Evolutionary conservation across 2,113 vertebrate species (phyloP), one percentile per base, ranked within the genome.

Genomic region (Anas platyrhynchos): DNA sequence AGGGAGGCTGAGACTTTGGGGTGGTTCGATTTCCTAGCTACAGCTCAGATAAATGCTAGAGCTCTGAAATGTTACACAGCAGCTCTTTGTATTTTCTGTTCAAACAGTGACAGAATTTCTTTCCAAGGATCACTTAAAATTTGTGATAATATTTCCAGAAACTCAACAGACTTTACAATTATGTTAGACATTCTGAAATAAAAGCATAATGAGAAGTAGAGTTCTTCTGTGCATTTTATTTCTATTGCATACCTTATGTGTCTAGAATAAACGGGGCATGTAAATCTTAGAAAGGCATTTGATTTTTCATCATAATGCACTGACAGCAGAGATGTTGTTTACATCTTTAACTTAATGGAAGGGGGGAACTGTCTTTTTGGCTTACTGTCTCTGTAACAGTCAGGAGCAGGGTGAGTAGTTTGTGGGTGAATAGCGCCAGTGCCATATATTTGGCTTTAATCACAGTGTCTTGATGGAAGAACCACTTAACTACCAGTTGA

Each of bases 51-150:
- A 92, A 92, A 32, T 93, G 41, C 41, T 41, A 13, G 12, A 41
- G 41, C 41, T 90, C 68, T 91, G 67, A 74, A 96, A 41, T 36
- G 21, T 62, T 94, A 46, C 81, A 80, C 18, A 86, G 56, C 38
- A 75, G 43, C 69, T 94, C 84, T 96, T 97, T 92, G 43, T 90
- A 92, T 97, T 93, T 93, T 94, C 77, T 78, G n/a, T 92, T 89
- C 56, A 58, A 13, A 41, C 55, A 77, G 44, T 62, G 29, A 25
- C 76, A 63, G 43, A 73, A 65, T 36, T 84, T 66, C 52, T 78
- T 94, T 96, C 73, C 77, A 88, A 96, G 63, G 73, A 95, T 48
- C 78, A 52, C 56, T 95, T 93, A 92, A 94, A 96, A 83, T 44
- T 88, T 71, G 43, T 20, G 41, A 72, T 72, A 94, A 14, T 88